Evolutionary conservation across 2,113 vertebrate species (phyloP), one percentile per base, ranked within the genome.

Genomic region (Seriola dumerili): DNA sequence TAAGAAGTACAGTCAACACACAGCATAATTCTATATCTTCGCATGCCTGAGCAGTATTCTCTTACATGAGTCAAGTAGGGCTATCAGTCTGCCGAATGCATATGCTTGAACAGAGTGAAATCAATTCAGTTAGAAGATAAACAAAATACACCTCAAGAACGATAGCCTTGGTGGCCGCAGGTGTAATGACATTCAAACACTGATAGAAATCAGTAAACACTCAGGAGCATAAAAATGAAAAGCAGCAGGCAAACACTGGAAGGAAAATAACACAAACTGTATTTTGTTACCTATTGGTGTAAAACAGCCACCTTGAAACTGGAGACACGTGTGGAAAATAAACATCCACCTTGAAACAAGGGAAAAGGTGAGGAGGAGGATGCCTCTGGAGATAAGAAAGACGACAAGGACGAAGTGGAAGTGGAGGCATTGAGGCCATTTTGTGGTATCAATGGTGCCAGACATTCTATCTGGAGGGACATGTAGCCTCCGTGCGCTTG

Each of bases 381-480:
- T 85, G 86, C 66, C 16, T 38, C 59, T 72, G 61, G 68, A 66
- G 82, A 89, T 86, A 89, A 88, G 74, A 83, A 57, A 52, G 34
- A 78, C 50, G 72, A 83, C 85, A 91, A 85, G 85, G 89, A 69
- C 73, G 54, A 83, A 77, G 82, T 78, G 85, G 87, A 90, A 87
- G 78, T 79, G 71, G 85, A 91, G 76, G 84, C 80, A 72, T 52
- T 78, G 88, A 81, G 90, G 90, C 88, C 83, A 83, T 88, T 91
- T 78, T 87, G 89, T 81, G 84, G 88, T 89, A 87, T 91, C 83
- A 64, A 69, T 90, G 92, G 90, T 89, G 93, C 91, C 94, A 91
- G 90, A 91, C 76, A 92, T 88, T 89, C 90, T 93, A 92, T 91
- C 93, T 90, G 75, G 72, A 78, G 87, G 88, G 82, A 90, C 86